A percentile compares a stretch with the other conserved stretches of the same genome.
These are phyloP conservation scores for Dione vanillae DNA, from an alignment of 2,888 invertebrate genomes.

Conservation along the genomic window DNA sequence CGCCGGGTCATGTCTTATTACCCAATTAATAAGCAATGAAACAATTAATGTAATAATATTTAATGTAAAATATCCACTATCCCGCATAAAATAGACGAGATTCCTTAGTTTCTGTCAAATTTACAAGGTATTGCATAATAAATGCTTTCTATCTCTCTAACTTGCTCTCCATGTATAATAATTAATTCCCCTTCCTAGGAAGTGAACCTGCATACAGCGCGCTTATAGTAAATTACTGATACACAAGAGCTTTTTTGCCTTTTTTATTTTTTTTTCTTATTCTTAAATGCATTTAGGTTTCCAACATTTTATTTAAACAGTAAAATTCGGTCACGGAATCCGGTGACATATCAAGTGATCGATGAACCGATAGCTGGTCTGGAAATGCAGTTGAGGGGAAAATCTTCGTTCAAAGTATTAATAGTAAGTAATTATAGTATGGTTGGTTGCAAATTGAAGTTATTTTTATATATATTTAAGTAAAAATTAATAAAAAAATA, in stretches of 20 bases:
- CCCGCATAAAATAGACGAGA: no score
- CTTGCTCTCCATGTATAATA: no score
- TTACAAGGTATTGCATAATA: no score
- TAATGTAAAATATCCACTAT: no score
- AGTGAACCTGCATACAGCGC: neutral
- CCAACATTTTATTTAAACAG: neutral
- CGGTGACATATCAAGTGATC: slow-evolving; percentile 10
- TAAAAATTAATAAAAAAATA: no score
- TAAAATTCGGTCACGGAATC: slow-evolving; percentile 4
- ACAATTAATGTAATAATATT: no score
- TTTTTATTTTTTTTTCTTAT: neutral
- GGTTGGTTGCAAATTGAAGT: neutral
- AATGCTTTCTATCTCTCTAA: no score
- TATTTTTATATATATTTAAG: no score
- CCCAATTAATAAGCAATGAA: no score
- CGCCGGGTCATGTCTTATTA: no score
- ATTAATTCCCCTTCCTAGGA: neutral
- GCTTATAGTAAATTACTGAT: neutral
- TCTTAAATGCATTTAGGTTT: neutral
- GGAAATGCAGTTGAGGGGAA: neutral
- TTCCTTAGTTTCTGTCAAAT: no score
- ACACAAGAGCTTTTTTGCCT: neutral
- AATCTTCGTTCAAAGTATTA: neutral
- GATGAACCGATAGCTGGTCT: slow-evolving; percentile 2
- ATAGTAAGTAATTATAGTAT: neutral